phyloP scores from a whole-genome alignment of 2,113 vertebrate genomes.

The Campylomormyrus tamandua region DNA sequence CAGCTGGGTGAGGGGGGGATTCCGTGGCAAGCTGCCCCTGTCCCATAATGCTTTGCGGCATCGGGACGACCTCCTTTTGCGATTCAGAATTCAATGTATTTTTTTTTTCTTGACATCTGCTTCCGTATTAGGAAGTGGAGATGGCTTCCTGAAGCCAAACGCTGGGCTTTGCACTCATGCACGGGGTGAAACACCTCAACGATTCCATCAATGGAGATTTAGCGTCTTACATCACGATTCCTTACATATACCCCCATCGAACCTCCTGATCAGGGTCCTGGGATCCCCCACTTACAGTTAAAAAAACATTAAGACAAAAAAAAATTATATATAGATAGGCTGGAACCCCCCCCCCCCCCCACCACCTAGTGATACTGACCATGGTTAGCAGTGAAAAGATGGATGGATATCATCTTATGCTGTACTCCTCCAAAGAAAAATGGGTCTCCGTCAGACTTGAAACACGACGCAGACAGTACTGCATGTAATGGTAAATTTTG shows the following conservation, averaged over 20 bases:
- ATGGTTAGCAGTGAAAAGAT: background rate
- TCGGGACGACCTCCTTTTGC: background rate
- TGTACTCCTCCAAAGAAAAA: background rate
- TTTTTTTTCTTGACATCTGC: background rate
- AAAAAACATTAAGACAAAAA: background rate
- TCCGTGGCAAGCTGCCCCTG: background rate
- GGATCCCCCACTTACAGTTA: background rate
- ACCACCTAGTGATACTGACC: background rate
- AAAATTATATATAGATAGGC: background rate
- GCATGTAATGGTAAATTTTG: conserved; percentile 31
- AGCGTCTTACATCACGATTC: background rate
- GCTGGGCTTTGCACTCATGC: background rate
- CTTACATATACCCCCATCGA: background rate
- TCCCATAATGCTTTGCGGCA: background rate
- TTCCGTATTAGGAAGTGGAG: background rate
- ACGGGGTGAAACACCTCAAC: background rate
- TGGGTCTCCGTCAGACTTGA: background rate
- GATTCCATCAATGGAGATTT: background rate
- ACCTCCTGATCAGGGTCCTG: background rate
- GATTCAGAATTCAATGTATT: background rate
- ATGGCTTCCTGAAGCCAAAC: background rate
- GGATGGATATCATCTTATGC: background rate
- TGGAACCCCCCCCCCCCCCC: background rate
- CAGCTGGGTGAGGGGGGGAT: background rate
- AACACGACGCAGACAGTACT: conserved; percentile 9